phyloP scores from a whole-genome alignment of 2,113 vertebrate species.

The Vidua macroura region DNA sequence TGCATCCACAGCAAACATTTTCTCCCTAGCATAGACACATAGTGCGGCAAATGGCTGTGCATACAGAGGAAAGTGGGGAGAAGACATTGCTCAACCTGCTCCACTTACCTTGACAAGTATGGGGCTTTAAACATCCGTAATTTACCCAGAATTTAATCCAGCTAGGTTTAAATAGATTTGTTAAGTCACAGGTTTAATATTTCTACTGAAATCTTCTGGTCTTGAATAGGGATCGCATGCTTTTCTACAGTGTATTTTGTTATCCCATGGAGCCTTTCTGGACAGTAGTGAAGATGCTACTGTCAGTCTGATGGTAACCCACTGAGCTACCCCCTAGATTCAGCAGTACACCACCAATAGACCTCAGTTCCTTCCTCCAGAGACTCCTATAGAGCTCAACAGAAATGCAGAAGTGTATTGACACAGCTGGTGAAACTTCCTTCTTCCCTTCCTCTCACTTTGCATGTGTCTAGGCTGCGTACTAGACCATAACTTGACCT shows the following conservation, averaged over 20 bases:
- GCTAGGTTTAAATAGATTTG: background rate
- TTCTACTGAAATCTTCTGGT: background rate
- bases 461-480: background rate
- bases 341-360: background rate
- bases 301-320: background rate
- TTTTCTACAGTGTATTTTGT: background rate
- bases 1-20: background rate
- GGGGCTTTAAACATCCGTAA: background rate
- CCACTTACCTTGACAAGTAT: rapidly evolving
- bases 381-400: background rate
- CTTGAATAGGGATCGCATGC: background rate
- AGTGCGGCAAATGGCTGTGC: background rate
- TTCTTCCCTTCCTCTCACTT: background rate
- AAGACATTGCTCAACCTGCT: background rate
- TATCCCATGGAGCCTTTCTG: background rate
- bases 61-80: background rate
- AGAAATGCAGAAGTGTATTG: background rate
- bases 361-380: background rate
- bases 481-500: background rate
- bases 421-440: background rate
- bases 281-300: background rate
- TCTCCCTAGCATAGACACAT: background rate
- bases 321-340: background rate
- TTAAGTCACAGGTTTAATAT: background rate
- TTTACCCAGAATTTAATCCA: background rate